These are phyloP conservation scores for Escarpia spicata DNA, from an alignment of 2,888 invertebrate species.

Conservation along the genomic window DNA sequence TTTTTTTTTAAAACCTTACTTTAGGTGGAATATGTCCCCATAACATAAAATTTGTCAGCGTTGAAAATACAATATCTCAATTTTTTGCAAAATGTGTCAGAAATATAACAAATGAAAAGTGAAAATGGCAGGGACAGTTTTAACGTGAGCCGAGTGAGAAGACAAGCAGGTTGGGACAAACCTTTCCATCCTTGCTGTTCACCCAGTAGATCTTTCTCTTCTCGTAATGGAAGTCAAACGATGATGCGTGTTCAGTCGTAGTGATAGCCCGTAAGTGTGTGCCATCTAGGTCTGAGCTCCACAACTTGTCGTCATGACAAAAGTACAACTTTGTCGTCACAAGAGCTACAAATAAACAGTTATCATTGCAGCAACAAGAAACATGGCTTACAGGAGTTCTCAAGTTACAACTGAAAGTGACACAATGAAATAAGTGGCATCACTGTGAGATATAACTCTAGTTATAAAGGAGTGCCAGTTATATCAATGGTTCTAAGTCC, in stretches of 20 bases:
- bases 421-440: no score
- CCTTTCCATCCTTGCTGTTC: slow-evolving; percentile 35
- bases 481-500: no score
- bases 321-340: slow-evolving; percentile 30
- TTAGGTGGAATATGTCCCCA: no score
- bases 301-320: slow-evolving; percentile 24
- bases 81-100: not conserved
- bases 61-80: no score
- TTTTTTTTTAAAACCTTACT: no score
- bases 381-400: not conserved
- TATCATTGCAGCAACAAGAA: not conserved
- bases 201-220: slow-evolving; percentile 53
- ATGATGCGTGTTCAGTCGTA: slow-evolving; percentile 41
- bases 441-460: no score
- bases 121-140: not conserved
- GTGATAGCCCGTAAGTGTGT: slow-evolving; percentile 27
- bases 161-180: not conserved
- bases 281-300: not conserved
- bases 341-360: not conserved
- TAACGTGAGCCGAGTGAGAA: not conserved
- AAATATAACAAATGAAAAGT: not conserved
- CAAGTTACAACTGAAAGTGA: no score
- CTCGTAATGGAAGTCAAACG: slow-evolving; percentile 50
- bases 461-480: no score
- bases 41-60: no score